These are phyloP conservation scores for Napeogenes sylphis DNA, from an alignment of 2,888 invertebrate genomes.

Conservation along the genomic window DNA sequence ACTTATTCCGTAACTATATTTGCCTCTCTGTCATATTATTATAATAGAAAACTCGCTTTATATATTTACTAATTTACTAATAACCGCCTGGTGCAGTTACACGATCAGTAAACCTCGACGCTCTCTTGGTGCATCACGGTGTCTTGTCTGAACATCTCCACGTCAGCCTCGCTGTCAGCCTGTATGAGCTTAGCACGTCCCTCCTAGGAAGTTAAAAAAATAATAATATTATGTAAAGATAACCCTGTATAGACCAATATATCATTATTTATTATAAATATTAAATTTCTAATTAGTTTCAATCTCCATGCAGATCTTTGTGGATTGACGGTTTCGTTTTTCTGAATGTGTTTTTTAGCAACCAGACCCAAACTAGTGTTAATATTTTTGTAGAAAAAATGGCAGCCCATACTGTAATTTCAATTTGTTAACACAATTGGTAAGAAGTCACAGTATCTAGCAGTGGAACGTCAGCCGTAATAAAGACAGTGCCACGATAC, in stretches of 20 bases:
- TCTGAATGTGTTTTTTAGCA: too few relatives aligned
- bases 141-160: conserved; percentile 84
- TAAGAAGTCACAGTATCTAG: neutral
- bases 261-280: too few relatives aligned
- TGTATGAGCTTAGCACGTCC: conserved; percentile 77
- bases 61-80: neutral
- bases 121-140: conserved; percentile 78
- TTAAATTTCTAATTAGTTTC: too few relatives aligned
- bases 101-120: conserved; percentile 66
- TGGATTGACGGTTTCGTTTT: too few relatives aligned
- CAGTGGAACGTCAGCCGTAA: neutral
- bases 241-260: neutral
- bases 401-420: too few relatives aligned
- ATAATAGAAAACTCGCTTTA: neutral
- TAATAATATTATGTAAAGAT: neutral
- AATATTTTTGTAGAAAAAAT: too few relatives aligned
- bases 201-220: conserved; percentile 45
- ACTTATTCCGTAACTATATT: too few relatives aligned
- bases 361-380: too few relatives aligned
- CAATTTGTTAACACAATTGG: neutral
- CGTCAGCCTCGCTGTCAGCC: conserved; percentile 84
- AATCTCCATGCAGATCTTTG: too few relatives aligned
- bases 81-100: neutral
- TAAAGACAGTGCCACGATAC: conserved; percentile 50
- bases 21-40: too few relatives aligned